Evolutionary conservation across 2,113 vertebrate genomes (phyloP).

Genomic region (Cottus gobio): DNA sequence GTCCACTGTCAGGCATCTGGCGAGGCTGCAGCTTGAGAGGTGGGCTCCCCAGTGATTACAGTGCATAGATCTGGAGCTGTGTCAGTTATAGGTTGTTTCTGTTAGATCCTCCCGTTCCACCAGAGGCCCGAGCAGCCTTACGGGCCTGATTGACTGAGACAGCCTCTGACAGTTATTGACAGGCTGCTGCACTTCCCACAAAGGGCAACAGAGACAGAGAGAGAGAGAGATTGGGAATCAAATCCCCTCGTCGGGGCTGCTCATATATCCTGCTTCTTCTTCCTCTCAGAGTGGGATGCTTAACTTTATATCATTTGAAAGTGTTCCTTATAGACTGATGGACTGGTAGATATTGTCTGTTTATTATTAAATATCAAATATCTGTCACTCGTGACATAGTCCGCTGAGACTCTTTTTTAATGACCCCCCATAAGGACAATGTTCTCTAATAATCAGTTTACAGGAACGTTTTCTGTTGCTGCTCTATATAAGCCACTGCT

Average conservation of each 20-base stretch:
- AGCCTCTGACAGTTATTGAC: slow-evolving; percentile 80
- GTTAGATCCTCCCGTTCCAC: slow-evolving; percentile 68
- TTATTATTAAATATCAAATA: slow-evolving; percentile 50
- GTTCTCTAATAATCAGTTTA: not conserved
- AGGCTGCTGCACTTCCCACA: slow-evolving; percentile 66
- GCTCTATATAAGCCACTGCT: not conserved
- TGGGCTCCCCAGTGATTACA: slow-evolving; percentile 73
- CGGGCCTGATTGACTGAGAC: slow-evolving; percentile 69
- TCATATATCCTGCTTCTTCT: slow-evolving; percentile 35
- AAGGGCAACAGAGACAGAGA: slow-evolving; percentile 58
- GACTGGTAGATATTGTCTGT: not conserved
- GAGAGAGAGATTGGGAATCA: slow-evolving; percentile 14
- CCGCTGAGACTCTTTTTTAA: not conserved
- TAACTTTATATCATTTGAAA: slow-evolving; percentile 18
- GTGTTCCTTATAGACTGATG: slow-evolving; percentile 4
- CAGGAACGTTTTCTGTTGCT: not conserved
- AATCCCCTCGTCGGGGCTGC: slow-evolving; percentile 22
- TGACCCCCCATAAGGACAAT: not conserved
- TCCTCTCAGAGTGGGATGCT: not conserved
- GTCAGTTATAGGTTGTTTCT: slow-evolving; percentile 74
- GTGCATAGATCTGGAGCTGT: slow-evolving; percentile 69
- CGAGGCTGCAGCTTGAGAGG: slow-evolving; percentile 60
- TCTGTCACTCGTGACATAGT: slow-evolving; percentile 23
- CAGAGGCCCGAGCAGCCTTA: slow-evolving; percentile 60
- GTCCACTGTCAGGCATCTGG: slow-evolving; percentile 58